Percentiles rank a stretch among this genome's conserved stretches.
phyloP scores from a whole-genome alignment of 2,113 vertebrate genomes.

The Oriolus oriolus region DNA sequence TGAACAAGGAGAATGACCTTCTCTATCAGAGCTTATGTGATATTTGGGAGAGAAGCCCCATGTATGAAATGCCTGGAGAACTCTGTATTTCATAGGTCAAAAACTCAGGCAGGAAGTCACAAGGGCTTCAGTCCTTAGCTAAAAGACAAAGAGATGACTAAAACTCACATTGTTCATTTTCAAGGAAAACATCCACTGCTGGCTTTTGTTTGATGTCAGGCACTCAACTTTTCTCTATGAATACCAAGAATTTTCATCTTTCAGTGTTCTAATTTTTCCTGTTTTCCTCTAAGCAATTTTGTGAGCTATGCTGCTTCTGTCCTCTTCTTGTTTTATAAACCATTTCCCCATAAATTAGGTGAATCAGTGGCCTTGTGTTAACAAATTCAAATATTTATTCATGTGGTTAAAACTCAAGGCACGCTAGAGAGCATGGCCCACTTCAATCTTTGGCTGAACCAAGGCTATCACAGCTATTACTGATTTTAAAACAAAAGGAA shows the following conservation, averaged over 20 bases:
- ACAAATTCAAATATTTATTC: constrained; percentile 5
- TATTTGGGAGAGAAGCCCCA: background rate
- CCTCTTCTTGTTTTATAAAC: background rate
- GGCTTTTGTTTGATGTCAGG: background rate
- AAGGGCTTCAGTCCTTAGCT: background rate
- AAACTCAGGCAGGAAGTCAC: background rate
- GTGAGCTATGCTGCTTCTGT: background rate
- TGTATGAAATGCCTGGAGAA: background rate
- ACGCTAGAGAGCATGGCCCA: background rate
- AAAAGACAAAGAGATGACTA: background rate
- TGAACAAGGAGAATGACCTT: background rate
- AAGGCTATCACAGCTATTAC: background rate
- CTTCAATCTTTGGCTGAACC: background rate
- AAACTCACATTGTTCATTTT: background rate
- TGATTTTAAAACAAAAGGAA: background rate
- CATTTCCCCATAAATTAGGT: background rate
- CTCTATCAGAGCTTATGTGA: background rate
- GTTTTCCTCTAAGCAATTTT: background rate
- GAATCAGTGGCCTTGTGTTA: background rate
- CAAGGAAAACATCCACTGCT: background rate
- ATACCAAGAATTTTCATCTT: background rate
- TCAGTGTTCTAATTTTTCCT: background rate
- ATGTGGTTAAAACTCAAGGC: background rate
- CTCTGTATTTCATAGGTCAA: background rate
- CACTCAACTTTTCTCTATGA: background rate